Evolutionary conservation across 2,113 vertebrate species (phyloP).

Genomic region (Scolopax mira): DNA sequence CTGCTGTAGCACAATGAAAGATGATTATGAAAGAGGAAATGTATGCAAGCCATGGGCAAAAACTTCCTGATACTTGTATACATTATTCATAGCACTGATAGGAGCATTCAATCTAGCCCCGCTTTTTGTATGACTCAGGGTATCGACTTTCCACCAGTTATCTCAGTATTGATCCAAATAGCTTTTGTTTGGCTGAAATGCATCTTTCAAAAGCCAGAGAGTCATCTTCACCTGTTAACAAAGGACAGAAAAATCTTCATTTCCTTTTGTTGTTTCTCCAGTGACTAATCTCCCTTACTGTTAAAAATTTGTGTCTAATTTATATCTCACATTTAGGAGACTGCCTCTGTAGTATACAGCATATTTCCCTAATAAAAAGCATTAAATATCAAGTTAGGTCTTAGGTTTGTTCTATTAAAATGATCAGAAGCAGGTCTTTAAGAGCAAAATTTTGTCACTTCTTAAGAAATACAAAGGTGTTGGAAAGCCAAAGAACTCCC

Average conservation of each 20-base stretch:
- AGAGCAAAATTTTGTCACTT: neutral
- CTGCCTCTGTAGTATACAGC: neutral
- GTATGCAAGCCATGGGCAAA: neutral
- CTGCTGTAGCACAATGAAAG: conserved; percentile 12
- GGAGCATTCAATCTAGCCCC: neutral
- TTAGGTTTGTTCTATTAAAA: neutral
- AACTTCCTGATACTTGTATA: conserved; percentile 6
- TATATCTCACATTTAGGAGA: neutral
- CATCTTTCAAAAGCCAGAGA: neutral
- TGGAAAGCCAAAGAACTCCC: neutral
- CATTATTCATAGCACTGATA: conserved; percentile 48
- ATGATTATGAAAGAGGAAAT: conserved; percentile 55
- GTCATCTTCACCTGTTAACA: neutral
- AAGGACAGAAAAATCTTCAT: neutral
- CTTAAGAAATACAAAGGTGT: neutral
- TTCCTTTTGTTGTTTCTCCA: neutral
- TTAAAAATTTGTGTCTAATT: neutral
- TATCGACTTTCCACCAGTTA: neutral
- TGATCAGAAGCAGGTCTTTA: neutral
- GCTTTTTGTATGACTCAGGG: neutral
- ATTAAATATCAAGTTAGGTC: neutral
- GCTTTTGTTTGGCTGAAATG: neutral
- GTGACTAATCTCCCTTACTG: neutral
- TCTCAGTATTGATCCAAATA: neutral
- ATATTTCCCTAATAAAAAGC: neutral